Evolutionary conservation across 2,113 vertebrate genomes (phyloP), one percentile per base, ranked within the genome.

Genomic region (Empidonax alnorum): DNA sequence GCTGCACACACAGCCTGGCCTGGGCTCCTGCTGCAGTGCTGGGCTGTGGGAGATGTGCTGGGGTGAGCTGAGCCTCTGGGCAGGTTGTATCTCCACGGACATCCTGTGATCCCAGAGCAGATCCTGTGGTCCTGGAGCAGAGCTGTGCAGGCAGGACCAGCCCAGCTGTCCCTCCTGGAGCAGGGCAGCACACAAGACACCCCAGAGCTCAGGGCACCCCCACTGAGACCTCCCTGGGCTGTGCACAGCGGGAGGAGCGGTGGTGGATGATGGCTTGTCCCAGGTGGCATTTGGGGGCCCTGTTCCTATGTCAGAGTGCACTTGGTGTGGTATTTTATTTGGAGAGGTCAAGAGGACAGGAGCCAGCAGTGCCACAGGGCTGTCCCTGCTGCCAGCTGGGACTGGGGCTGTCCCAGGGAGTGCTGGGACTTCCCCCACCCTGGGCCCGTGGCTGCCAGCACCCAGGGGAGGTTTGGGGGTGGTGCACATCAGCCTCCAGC

Each of bases 31-130:
- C 56, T n/a, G 33, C 55, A 58, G 3, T n/a, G 12, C 33, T 58
- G 55, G 55, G 33, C 65, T 68, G 33, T 4, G 10, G 6, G 47
- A 23, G 37, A 16, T 6, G 3, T 1, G 23, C 47, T 42, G 44
- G 33, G 49, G 18, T 39, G 74, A 28, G 46, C 50, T 53, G 56
- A 84, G 42, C 56, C 39, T 46, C 42, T 21, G 44, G 12, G 10
- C 5, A 3, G 30, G 11, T 27, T 2, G 0, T 2, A 4, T 25
- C 62, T 61, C 50, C 1, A 1, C 0, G 2, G 33, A 5, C 46
- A 56, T 52, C 39, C 44, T 19, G 15, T 28, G 52, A 23, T 61
- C 39, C 50, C 53, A 61, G 47, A 2, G 6, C 25, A 52, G 56
- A 41, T 27, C 10, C 14, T 12, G 9, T 22, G 52, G 22, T 55